Evolutionary conservation across 2,797 vertebrate genomes (phyloP).

Genomic region (Brotula barbata): DNA sequence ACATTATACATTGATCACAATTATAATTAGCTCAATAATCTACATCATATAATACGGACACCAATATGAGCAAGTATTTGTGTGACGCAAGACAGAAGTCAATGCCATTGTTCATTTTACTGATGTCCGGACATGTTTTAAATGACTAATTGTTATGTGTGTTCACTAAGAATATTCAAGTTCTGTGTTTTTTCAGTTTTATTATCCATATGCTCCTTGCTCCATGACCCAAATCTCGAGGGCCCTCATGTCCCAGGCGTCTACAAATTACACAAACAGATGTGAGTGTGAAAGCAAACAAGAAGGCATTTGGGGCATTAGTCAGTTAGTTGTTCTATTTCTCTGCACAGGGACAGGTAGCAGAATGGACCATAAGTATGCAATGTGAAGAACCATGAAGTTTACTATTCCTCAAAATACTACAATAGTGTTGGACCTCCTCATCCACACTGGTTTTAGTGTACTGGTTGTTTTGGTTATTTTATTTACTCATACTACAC

Average conservation of each 20-base stretch:
- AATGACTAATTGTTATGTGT: no score
- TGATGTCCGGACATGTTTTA: background rate
- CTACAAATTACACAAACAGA: conserved; percentile 79
- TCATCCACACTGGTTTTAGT: conserved; percentile 64
- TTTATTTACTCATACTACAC: conserved; percentile 49
- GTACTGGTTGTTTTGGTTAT: conserved; percentile 58
- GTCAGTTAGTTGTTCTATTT: background rate
- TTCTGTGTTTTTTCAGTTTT: conserved; percentile 68
- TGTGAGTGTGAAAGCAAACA: conserved; percentile 55
- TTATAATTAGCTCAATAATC: no score
- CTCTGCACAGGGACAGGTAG: conserved; percentile 73
- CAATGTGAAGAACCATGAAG: conserved; percentile 68
- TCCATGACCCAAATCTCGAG: conserved; percentile 82
- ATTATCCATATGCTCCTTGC: conserved; percentile 82
- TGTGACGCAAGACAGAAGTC: no score
- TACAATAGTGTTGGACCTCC: conserved; percentile 66
- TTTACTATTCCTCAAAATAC: conserved; percentile 55
- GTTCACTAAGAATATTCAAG: background rate
- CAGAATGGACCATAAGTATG: conserved; percentile 79
- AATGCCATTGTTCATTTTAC: background rate
- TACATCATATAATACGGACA: no score
- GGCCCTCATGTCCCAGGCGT: conserved; percentile 81
- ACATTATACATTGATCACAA: no score
- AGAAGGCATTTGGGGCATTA: background rate
- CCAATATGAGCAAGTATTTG: no score